Evolutionary conservation across 2,113 vertebrate species (phyloP).

Genomic region (Emberiza fucata): DNA sequence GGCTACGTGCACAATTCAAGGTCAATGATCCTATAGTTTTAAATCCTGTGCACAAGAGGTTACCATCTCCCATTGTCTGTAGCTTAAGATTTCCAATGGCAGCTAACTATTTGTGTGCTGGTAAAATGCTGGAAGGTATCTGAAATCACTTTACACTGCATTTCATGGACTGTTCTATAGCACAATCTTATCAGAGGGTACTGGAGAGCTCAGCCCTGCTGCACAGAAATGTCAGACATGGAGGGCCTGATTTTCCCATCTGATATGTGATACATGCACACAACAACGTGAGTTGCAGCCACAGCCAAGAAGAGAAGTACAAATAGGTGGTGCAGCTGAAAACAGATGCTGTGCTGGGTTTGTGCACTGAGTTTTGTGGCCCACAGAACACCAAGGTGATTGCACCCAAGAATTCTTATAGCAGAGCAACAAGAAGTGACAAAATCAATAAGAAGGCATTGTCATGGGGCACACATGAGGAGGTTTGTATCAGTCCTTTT

Average conservation of each 20-base stretch:
- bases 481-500: neutral
- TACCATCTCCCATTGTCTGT: conserved; percentile 36
- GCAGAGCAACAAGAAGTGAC: neutral
- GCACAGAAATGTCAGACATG: neutral
- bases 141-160: neutral
- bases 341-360: neutral
- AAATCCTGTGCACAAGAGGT: conserved; percentile 27
- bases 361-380: neutral
- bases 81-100: neutral
- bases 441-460: neutral
- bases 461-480: accelerated
- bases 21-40: conserved; percentile 31
- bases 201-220: neutral
- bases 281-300: neutral
- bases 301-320: neutral
- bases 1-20: conserved; percentile 18
- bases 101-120: neutral
- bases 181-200: neutral
- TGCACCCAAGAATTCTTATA: neutral
- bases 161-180: neutral
- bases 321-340: neutral
- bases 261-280: neutral
- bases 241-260: neutral
- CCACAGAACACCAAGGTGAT: neutral
- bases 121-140: neutral